Evolutionary conservation across 2,797 vertebrate species (phyloP), one percentile per base, ranked within the genome.

Genomic region (Gallirallus australis): DNA sequence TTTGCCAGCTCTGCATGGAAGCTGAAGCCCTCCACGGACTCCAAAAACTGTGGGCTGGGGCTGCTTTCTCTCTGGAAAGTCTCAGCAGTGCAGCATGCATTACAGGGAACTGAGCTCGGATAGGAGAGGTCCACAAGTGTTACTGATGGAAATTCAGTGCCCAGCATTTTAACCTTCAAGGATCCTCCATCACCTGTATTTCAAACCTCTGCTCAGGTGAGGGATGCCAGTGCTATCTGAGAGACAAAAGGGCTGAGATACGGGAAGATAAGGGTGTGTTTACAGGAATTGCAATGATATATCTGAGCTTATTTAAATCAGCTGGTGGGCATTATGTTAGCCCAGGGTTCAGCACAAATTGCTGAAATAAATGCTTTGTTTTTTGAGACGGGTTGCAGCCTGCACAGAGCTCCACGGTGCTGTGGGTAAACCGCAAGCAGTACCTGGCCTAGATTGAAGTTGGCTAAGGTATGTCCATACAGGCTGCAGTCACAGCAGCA

Each of bases 401-500:
- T 77, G 42, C 53, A 37, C 1, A 45, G 61, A 82, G 48, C 82
- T 94, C 76, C 75, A 66, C 0, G 0, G 70, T 0, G 0, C 54
- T 11, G 47, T 14, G 50, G 33, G 47, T 57, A 61, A 25, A 3
- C 52, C 45, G 80, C 79, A 52, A 45, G 86, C 66, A 47, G 77
- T 30, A 30, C 31, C 61, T 37, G 86, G 39, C 63, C 71, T 31
- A 40, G 35, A 84, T 40, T 31, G 48, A 60, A 73, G 39, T 56
- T 85, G 90, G 70, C 50, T 33, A 30, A 33, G 16, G 8, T 27
- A 35, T 11, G 39, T 68, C 86, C 60, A 12, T 19, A 28, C 40
- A 59, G 75, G 86, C 86, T 89, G 90, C 83, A 84, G 70, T 65
- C 66, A 50, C 59, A 92, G 86, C 86, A 92, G 85, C 48, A 40